These are phyloP conservation scores for Acronicta alni DNA, from an alignment of 2,888 invertebrate genomes.

Conservation along the genomic window DNA sequence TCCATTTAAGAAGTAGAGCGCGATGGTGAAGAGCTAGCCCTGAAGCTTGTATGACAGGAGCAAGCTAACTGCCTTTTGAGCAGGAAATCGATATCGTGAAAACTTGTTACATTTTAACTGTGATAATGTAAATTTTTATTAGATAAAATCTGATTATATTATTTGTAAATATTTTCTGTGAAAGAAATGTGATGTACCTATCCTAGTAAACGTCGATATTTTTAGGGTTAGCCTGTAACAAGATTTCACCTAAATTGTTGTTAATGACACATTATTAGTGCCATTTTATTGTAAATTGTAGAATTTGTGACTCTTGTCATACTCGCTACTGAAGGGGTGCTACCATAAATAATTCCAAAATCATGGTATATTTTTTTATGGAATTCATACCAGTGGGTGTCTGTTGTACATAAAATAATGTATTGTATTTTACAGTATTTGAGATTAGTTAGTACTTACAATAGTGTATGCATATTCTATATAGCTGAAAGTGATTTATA, in stretches of 20 bases:
- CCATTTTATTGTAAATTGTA: slow-evolving; percentile 89
- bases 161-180: slow-evolving; percentile 85
- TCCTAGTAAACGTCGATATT: slow-evolving; percentile 79
- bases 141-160: slow-evolving; percentile 85
- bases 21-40: slow-evolving; percentile 90
- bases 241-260: slow-evolving; percentile 87
- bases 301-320: slow-evolving; percentile 89
- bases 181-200: slow-evolving; percentile 82
- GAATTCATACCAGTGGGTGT: slow-evolving; percentile 88
- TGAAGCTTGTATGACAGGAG: slow-evolving; percentile 90
- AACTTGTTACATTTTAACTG: slow-evolving; percentile 90
- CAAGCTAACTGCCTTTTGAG: slow-evolving; percentile 85
- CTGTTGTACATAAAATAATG: slow-evolving; percentile 86
- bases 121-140: slow-evolving; percentile 87
- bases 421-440: slow-evolving; percentile 89
- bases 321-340: slow-evolving; percentile 90
- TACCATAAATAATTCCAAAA: slow-evolving; percentile 89
- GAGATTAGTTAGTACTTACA: slow-evolving; percentile 88
- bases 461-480: slow-evolving; percentile 88
- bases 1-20: slow-evolving; percentile 89
- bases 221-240: slow-evolving; percentile 88
- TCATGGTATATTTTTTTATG: slow-evolving; percentile 89
- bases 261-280: slow-evolving; percentile 88
- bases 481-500: slow-evolving; percentile 89
- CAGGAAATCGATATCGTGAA: slow-evolving; percentile 81